Evolutionary conservation across 2,888 invertebrate genomes (phyloP).

Genomic region (Axea sp.): DNA sequence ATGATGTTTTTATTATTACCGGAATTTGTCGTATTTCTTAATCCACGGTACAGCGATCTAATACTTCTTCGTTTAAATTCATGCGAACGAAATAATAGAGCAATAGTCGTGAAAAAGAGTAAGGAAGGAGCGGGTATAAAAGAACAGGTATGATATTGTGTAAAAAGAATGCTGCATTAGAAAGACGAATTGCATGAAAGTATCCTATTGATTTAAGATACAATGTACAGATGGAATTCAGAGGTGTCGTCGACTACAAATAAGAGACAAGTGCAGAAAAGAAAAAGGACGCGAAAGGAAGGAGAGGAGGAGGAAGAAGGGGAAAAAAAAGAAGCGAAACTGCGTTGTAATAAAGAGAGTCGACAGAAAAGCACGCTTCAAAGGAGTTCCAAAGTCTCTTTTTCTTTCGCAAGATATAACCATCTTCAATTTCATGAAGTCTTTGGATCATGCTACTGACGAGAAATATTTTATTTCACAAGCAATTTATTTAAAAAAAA

Average conservation of each 20-base stretch:
- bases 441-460: slow-evolving; percentile 56
- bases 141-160: slow-evolving; percentile 3
- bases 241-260: slow-evolving; percentile 45
- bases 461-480: slow-evolving; percentile 56
- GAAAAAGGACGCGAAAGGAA: too few species aligned
- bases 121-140: not conserved
- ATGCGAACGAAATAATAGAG: slow-evolving; percentile 11
- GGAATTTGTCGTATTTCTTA: too few species aligned
- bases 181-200: slow-evolving; percentile 59
- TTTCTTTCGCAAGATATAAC: slow-evolving; percentile 44
- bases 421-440: slow-evolving; percentile 57
- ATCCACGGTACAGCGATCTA: not conserved
- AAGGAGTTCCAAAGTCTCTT: slow-evolving; percentile 53
- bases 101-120: slow-evolving; percentile 5
- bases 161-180: slow-evolving; percentile 26
- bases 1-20: too few species aligned
- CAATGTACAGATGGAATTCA: slow-evolving; percentile 54
- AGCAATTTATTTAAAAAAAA: slow-evolving; percentile 52
- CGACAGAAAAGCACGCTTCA: slow-evolving; percentile 56
- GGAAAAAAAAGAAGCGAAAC: slow-evolving; percentile 34
- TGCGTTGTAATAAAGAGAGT: slow-evolving; percentile 52
- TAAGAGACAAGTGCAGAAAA: slow-evolving; percentile 48
- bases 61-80: not conserved
- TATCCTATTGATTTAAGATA: slow-evolving; percentile 59
- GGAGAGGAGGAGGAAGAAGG: slow-evolving; percentile 39